Base-by-base conservation (phyloP, 2,797 vertebrate genomes). In the Heterohyrax brucei region DNA sequence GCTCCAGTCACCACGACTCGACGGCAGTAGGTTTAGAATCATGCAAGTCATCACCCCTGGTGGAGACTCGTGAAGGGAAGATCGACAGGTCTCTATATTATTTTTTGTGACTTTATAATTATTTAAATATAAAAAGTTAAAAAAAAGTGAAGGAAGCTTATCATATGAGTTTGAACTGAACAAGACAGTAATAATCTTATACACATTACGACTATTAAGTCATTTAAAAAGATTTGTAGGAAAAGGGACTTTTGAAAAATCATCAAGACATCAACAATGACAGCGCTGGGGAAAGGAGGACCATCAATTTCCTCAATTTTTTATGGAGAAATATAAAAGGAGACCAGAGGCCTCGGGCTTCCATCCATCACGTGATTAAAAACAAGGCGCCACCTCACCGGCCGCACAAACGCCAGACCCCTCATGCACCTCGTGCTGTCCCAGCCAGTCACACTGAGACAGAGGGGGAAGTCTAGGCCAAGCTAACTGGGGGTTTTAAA, bases 311-410 rank as follows among this genome's bases (percentile, higher is more conserved):
- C 73, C 14, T 76, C 33, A 50, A n/a, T 91, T 44, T 68, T 10
- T 53, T 19, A 70, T 66, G 72, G 9, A 81, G 50, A 87, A 90
- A 73, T 30, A 19, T 30, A 90, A 90, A 95, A 33, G 19, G 4
- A 6, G 72, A 59, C 88, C 70, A 76, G 46, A 62, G 46, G 76
- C 22, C 3, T 2, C 73, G 30, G 39, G 9, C 28, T 26, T 81
- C 56, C 53, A 8, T 4, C 13, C 3, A 30, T 8, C 30, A 82
- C 18, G 26, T 76, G 48, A 33, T 56, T 77, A 79, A 33, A 77
- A 56, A 39, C 3, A 61, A 73, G 22, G 24, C 61, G 50, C 30
- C 64, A 46, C 73, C 26, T 61, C 7, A 7, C 44, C 30, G 10
- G 22, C 50, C 1, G 0, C 39, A 7, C 28, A 0, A 3, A 2